Percentiles rank a stretch among this genome's conserved stretches.
These are phyloP conservation scores for Eilema griseolum DNA, from an alignment of 2,888 invertebrate genomes.

Conservation along the genomic window DNA sequence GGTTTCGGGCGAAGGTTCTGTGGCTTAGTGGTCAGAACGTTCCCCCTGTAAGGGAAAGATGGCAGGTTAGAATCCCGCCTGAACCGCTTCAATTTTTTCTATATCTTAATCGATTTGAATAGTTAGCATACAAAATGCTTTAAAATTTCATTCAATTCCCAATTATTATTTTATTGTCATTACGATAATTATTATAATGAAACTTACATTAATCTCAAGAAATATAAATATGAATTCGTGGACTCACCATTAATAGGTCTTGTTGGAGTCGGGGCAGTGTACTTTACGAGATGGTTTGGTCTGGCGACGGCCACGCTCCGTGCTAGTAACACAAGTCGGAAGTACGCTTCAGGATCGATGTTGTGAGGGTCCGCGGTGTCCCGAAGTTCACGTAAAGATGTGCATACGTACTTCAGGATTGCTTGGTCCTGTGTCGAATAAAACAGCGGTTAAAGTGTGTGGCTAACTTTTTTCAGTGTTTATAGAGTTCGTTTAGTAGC, in stretches of 20 bases:
- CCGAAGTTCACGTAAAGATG: constrained; percentile 89
- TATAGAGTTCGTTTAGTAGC: too few species aligned
- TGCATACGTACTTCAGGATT: constrained; percentile 92
- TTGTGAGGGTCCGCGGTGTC: constrained; percentile 88
- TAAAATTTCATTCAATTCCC: too few species aligned
- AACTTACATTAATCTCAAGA: neutral
- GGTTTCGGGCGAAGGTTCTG: too few species aligned
- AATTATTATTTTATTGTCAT: too few species aligned
- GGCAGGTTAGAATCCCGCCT: too few species aligned
- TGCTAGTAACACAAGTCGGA: constrained; percentile 93
- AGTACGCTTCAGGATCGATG: constrained; percentile 96
- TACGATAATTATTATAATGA: too few species aligned
- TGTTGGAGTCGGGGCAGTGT: constrained; percentile 74
- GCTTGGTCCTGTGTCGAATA: constrained; percentile 89
- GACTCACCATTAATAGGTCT: constrained; percentile 69
- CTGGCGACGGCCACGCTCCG: constrained; percentile 94
- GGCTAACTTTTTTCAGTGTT: neutral
- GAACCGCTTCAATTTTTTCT: too few species aligned
- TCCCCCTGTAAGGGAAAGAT: too few species aligned
- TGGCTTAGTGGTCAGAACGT: too few species aligned
- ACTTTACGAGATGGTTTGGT: constrained; percentile 91
- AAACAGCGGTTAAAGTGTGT: neutral
- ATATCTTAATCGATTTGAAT: too few species aligned
- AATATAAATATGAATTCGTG: neutral
- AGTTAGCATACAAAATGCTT: too few species aligned